Conservation (phyloP, 1,140 invertebrate species). For the Megalonaias nervosa region DNA sequence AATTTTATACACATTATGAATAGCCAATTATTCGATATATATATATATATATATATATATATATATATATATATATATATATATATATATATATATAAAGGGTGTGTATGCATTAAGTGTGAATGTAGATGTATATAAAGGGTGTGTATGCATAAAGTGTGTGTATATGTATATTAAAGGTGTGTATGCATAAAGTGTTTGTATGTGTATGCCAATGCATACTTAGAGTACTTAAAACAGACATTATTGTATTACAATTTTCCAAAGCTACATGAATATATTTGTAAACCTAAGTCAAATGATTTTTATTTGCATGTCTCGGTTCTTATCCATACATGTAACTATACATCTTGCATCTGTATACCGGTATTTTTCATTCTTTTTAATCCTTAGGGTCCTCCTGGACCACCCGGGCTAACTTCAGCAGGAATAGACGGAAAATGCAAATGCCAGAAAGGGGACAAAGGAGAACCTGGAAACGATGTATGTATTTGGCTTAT, state of each 20-base stretch:
- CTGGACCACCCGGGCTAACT: slow-evolving; percentile 22
- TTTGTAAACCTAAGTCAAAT: not conserved
- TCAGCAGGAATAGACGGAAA: slow-evolving; percentile 14
- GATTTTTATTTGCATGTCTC: not conserved
- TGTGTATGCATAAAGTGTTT: no score
- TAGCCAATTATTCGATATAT: no score
- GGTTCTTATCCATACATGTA: not conserved
- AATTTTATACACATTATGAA: no score
- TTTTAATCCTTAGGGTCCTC: slow-evolving; percentile 27
- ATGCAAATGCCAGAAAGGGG: slow-evolving; percentile 28
- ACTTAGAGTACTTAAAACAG: not conserved
- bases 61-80: slow-evolving; percentile 2
- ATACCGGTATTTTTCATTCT: not conserved
- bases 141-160: no score
- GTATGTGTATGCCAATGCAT: no score
- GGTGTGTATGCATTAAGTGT: no score
- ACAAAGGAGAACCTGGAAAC: slow-evolving; percentile 25
- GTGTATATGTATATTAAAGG: no score
- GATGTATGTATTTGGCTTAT: slow-evolving; percentile 10
- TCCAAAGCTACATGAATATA: not conserved
- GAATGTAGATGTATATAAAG: no score
- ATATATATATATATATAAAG: slow-evolving; percentile 1
- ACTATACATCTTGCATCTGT: not conserved
- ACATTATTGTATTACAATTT: not conserved
- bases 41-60: slow-evolving; percentile 2